Evolutionary conservation across 2,888 invertebrate genomes (phyloP).

Genomic region (Leptogaster cylindrica): DNA sequence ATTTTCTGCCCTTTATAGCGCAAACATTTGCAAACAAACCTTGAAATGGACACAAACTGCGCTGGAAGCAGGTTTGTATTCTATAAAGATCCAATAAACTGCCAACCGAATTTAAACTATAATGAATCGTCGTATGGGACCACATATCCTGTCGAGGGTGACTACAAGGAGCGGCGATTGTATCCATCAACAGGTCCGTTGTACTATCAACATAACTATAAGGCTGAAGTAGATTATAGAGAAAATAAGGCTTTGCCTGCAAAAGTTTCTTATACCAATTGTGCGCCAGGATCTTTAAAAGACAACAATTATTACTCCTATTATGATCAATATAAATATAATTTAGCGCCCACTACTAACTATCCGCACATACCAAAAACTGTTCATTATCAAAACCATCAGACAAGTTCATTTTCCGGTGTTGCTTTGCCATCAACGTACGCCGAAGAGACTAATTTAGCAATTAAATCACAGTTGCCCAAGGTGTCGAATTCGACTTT

Average conservation of each 20-base stretch:
- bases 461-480: not conserved
- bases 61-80: conserved; percentile 24
- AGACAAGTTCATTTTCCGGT: not conserved
- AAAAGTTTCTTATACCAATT: not conserved
- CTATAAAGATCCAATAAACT: conserved; percentile 46
- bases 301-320: conserved; percentile 43
- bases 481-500: conserved; percentile 15
- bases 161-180: not conserved
- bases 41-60: conserved; percentile 33
- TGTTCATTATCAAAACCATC: conserved; percentile 9
- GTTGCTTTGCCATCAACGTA: not conserved
- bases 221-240: conserved; percentile 9
- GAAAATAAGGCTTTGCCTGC: conserved; percentile 35
- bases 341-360: conserved; percentile 46
- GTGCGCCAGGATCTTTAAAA: not conserved
- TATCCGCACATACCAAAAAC: conserved; percentile 31
- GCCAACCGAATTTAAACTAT: conserved; percentile 46
- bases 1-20: no score
- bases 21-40: not conserved
- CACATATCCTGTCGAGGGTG: not conserved
- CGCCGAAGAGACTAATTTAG: conserved; percentile 27
- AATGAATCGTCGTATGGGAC: conserved; percentile 48
- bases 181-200: conserved; percentile 11
- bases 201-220: conserved; percentile 38
- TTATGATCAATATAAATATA: conserved; percentile 54